Evolutionary conservation across 37 sponge, comb jelly and placozoan genomes (phyloP).

Genomic region (Dysidea cf. avara): DNA sequence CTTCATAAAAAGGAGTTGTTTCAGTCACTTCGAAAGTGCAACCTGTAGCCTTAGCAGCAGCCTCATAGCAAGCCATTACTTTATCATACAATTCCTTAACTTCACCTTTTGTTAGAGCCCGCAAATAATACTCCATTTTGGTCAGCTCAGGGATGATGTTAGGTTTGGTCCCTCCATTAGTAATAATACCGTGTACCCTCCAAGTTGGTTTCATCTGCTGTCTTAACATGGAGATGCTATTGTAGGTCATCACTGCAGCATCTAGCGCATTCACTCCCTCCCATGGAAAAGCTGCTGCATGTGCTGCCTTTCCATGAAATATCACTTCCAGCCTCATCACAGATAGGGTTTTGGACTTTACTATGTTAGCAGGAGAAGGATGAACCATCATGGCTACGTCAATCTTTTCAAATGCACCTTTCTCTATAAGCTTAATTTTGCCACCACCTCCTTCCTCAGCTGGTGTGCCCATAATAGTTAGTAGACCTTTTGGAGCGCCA

Average conservation of each 20-base stretch:
- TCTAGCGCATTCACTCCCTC: conserved; percentile 84
- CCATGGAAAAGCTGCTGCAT: conserved; percentile 86
- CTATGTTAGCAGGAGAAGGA: conserved; percentile 48
- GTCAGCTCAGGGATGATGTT: conserved; percentile 75
- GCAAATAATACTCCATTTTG: conserved; percentile 44
- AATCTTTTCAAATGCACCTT: conserved; percentile 60
- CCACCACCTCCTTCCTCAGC: conserved; percentile 89
- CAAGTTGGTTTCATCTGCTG: conserved; percentile 84
- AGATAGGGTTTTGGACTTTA: conserved; percentile 24
- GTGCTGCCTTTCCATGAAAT: conserved; percentile 76
- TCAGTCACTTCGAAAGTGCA: conserved; percentile 49
- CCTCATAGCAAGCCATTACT: conserved; percentile 58
- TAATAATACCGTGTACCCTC: conserved; percentile 75
- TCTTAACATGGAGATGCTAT: conserved; percentile 65
- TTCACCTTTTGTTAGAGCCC: conserved; percentile 47
- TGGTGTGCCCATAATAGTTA: conserved; percentile 86
- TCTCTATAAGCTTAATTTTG: conserved; percentile 66
- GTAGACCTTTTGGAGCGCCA: conserved; percentile 33
- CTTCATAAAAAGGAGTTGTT: background rate
- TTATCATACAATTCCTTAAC: conserved; percentile 29
- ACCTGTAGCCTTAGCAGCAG: conserved; percentile 79
- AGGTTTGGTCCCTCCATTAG: conserved; percentile 63
- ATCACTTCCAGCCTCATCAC: conserved; percentile 13
- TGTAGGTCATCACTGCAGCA: conserved; percentile 88
- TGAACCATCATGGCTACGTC: conserved; percentile 95